A percentile compares a stretch with the other conserved stretches of the same genome.
These are phyloP conservation scores for Caenorhabditis imperialis DNA, from an alignment of 2,888 invertebrate species.

Conservation along the genomic window DNA sequence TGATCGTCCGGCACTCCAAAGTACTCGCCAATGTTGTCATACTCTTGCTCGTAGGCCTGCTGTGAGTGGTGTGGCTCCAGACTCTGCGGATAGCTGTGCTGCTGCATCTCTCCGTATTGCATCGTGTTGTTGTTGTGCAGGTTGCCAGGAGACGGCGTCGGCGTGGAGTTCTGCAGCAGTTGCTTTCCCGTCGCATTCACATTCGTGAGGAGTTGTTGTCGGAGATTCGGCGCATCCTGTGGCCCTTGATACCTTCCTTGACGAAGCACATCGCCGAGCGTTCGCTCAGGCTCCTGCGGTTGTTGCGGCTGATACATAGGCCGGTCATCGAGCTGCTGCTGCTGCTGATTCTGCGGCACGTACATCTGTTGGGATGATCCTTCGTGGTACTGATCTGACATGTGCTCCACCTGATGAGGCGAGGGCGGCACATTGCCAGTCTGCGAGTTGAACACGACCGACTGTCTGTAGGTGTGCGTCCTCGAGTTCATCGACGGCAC, in stretches of 20 bases:
- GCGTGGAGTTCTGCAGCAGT: conserved; percentile 2
- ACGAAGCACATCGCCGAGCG: conserved; percentile 16
- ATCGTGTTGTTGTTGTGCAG: conserved; percentile 7
- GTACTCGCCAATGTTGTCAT: background rate
- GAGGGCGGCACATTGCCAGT: conserved; percentile 32
- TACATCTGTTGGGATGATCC: conserved; percentile 24
- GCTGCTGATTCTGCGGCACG: conserved; percentile 5
- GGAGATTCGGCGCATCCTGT: conserved; percentile 27
- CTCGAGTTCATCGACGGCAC: conserved; percentile 27
- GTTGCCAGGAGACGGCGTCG: conserved; percentile 32
- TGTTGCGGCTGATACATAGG: conserved; percentile 23
- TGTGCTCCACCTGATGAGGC: conserved; percentile 13
- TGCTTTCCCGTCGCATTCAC: conserved; percentile 15
- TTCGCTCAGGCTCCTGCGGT: conserved; percentile 9
- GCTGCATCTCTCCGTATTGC: conserved; percentile 17
- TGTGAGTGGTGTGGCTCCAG: conserved; percentile 21
- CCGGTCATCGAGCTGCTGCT: conserved; percentile 4
- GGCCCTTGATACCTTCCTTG: conserved; percentile 34
- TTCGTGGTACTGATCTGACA: conserved; percentile 16
- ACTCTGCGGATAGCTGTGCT: conserved; percentile 13
- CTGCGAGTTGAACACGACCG: conserved; percentile 2
- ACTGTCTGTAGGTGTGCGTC: conserved; percentile 21
- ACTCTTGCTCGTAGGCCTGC: conserved; percentile 19
- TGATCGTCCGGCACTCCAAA: background rate
- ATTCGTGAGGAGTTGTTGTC: conserved; percentile 27